A percentile compares a stretch with the other conserved stretches of the same genome.
These are phyloP conservation scores for Oxycera nigricornis DNA, from an alignment of 2,888 invertebrate species.

Conservation along the genomic window DNA sequence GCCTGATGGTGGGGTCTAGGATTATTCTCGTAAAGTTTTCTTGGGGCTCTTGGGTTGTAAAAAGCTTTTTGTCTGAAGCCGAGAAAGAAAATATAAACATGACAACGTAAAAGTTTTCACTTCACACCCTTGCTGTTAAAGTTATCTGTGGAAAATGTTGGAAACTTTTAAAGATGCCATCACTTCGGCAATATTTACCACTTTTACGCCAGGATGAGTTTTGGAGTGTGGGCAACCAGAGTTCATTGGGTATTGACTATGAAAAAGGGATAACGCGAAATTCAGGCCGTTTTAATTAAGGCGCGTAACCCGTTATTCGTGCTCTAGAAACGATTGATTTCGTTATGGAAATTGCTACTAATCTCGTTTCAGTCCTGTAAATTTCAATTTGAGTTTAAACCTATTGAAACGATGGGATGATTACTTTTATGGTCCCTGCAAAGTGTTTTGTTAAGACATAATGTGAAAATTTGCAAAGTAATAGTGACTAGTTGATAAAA, in stretches of 20 bases:
- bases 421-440: too few relatives aligned
- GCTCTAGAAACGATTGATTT: conserved; percentile 31
- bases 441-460: too few relatives aligned
- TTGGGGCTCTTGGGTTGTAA: conserved; percentile 41
- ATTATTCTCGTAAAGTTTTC: conserved; percentile 42
- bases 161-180: conserved; percentile 12
- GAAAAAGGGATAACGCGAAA: conserved; percentile 33
- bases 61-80: conserved; percentile 29
- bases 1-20: conserved; percentile 39
- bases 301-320: not conserved
- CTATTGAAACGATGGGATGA: not conserved
- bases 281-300: conserved; percentile 35
- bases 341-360: conserved; percentile 38
- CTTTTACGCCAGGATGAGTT: not conserved
- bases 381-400: conserved; percentile 15
- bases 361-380: conserved; percentile 28
- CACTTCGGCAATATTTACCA: not conserved
- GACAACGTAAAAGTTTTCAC: conserved; percentile 35
- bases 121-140: conserved; percentile 23
- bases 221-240: not conserved
- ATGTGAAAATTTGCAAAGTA: too few relatives aligned
- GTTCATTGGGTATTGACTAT: conserved; percentile 8
- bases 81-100: conserved; percentile 26
- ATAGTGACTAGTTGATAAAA: too few relatives aligned
- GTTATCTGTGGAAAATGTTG: conserved; percentile 25